These are phyloP conservation scores for Batillaria attramentaria DNA, from an alignment of 1,140 invertebrate species.

Conservation along the genomic window DNA sequence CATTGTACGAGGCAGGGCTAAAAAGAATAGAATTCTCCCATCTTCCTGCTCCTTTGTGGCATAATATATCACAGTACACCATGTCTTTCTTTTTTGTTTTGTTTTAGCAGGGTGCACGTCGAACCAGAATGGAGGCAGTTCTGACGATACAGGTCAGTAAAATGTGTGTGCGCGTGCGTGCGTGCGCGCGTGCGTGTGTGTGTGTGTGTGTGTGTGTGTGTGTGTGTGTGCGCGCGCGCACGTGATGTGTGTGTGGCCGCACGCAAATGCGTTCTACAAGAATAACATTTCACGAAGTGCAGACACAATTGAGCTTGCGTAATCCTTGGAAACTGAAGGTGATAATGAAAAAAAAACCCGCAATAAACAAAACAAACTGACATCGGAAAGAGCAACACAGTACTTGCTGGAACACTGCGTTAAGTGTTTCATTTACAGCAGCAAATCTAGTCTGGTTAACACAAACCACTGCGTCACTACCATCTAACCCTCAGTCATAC, in stretches of 20 bases:
- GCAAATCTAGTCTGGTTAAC: no score
- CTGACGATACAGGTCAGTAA: conserved; percentile 7
- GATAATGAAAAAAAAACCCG: not conserved
- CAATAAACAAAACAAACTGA: not conserved
- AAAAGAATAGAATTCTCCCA: not conserved
- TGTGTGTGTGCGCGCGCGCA: not conserved
- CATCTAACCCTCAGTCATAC: no score
- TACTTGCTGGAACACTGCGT: not conserved
- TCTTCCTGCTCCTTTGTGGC: no score
- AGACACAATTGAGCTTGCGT: not conserved
- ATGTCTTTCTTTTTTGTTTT: not conserved
- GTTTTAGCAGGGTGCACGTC: not conserved
- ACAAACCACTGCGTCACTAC: no score
- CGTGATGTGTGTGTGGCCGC: not conserved
- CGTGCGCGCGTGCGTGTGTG: not conserved
- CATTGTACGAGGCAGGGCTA: conserved; percentile 7
- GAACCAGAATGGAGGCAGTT: not conserved
- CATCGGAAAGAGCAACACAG: not conserved
- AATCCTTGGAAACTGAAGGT: not conserved
- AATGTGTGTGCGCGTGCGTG: not conserved
- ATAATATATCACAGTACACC: no score
- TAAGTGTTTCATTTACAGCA: not conserved
- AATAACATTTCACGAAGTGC: not conserved
- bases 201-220: not conserved
- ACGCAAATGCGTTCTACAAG: not conserved